Conservation (phyloP, 2,113 vertebrate genomes). For the Cinclus cinclus region DNA sequence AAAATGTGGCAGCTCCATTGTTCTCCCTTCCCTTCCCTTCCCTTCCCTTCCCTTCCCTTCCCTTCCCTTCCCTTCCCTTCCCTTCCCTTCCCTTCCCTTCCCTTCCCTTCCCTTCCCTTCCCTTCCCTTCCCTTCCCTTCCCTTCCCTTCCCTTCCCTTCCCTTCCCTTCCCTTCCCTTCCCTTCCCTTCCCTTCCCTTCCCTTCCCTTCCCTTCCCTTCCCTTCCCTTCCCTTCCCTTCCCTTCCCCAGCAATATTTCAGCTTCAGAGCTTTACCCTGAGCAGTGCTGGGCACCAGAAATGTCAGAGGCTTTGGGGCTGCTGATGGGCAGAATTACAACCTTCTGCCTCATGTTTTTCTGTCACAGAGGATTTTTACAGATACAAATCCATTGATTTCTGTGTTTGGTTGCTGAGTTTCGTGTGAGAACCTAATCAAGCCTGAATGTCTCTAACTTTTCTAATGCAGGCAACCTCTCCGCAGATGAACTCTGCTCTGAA, state of each 20-base stretch:
- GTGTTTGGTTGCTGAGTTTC: neutral
- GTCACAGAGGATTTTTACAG: neutral
- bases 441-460: neutral
- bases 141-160: neutral
- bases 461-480: neutral
- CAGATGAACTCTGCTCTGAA: conserved; percentile 38
- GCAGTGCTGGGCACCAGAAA: neutral
- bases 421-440: neutral
- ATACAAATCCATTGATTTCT: neutral
- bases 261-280: neutral
- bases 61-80: neutral
- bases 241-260: neutral
- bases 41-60: too few relatives aligned
- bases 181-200: too few relatives aligned
- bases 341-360: neutral
- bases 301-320: neutral
- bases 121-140: neutral
- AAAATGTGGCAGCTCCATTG: neutral
- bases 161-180: neutral
- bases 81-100: neutral
- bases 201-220: too few relatives aligned
- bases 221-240: neutral
- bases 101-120: neutral
- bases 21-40: neutral
- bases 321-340: fast-evolving